Evolutionary conservation across 2,113 vertebrate genomes (phyloP).

Genomic region (Eretmochelys imbricata): DNA sequence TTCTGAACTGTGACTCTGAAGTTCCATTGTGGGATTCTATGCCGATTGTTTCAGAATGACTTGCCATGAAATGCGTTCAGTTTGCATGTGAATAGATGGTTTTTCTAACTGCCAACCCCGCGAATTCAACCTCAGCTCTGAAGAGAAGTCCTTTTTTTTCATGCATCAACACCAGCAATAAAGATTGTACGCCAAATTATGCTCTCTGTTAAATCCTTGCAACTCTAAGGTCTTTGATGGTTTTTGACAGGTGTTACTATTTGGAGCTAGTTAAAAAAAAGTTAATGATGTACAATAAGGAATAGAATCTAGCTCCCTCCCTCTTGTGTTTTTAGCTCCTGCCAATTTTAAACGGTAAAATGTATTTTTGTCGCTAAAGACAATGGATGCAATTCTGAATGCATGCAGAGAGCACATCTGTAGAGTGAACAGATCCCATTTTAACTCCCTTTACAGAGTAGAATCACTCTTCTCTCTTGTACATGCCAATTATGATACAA

Average conservation of each 20-base stretch:
- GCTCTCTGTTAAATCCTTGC: not conserved
- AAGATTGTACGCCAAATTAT: not conserved
- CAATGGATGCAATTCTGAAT: not conserved
- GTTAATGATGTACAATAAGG: not conserved
- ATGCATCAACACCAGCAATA: not conserved
- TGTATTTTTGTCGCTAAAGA: not conserved
- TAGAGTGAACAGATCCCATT: not conserved
- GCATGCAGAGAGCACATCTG: not conserved
- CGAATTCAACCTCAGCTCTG: not conserved
- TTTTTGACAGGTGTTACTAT: not conserved
- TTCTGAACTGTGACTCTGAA: conserved; percentile 18
- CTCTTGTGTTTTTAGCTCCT: not conserved
- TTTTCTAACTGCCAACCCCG: not conserved
- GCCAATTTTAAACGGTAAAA: not conserved
- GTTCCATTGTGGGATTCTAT: not conserved
- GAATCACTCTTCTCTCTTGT: not conserved
- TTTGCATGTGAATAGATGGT: not conserved
- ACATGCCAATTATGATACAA: not conserved
- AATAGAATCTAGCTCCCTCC: not conserved
- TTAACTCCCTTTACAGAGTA: not conserved
- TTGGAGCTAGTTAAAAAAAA: not conserved
- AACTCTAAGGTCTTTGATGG: not conserved
- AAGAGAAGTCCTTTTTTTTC: not conserved
- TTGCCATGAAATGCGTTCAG: not conserved
- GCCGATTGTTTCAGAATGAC: not conserved